Evolutionary conservation across 2,113 vertebrate genomes (phyloP), one percentile per base, ranked within the genome.

Genomic region (Oncorhynchus nerka): DNA sequence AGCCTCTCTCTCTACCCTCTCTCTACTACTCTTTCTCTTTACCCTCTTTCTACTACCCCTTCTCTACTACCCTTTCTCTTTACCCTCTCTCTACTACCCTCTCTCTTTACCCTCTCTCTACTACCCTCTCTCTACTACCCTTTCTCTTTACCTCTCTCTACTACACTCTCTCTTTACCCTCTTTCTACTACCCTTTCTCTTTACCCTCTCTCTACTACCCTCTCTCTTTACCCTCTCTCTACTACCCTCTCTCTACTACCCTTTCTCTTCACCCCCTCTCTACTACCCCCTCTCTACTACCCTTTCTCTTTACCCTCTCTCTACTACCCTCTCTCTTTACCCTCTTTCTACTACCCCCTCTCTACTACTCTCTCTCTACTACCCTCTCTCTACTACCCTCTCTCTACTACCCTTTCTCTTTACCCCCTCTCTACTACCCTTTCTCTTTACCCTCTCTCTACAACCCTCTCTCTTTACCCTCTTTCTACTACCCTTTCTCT

Each of bases 81-180:
- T 15, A n/a, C 22, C 39, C 74, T 26, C 26, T 3, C 20, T 75
- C 83, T 76, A 39, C 62, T 62, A 3, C 24, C 24, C 24, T 24
- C 1, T 24, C 4, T 1, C 26, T 26, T 12, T 51, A 6, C 34
- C 34, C 13, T 32, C 71, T 30, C 70, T 19, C 70, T 51, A 16
- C 51, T 15, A n/a, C 22, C 39, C 74, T 26, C 84, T 81, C 77
- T 78, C 83, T 76, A 48, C 62, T 62, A 75, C 62, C 64, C 79
- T 39, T n/a, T n/a, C 48, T 70, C 34, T 67, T 68, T 7, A 55
- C 34, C 8, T 39, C 39, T 9, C 39, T 39, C 39, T 39, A 8
- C 59, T 30, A 30, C 30, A 0, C 1, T 6, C 74, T 34, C 77
- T 78, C 30, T 79, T 59, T 75, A 45, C 12, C 71, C 80, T 77